These are phyloP conservation scores for Podiceps cristatus DNA, from an alignment of 2,113 vertebrate species.

Conservation along the genomic window DNA sequence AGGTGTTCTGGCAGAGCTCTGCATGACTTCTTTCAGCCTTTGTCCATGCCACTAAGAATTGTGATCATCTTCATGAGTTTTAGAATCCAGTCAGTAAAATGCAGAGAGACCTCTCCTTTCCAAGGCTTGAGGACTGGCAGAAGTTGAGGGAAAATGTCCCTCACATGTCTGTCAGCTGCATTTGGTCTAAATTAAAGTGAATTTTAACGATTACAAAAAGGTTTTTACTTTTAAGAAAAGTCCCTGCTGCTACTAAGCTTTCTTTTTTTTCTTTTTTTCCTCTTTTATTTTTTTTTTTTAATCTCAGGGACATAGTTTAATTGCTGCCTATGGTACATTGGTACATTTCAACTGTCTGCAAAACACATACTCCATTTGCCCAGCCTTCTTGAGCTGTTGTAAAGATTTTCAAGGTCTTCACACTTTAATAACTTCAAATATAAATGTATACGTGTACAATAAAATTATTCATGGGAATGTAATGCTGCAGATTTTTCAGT, in stretches of 20 bases:
- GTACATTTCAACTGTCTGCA: neutral
- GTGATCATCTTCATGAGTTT: neutral
- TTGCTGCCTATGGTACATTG: neutral
- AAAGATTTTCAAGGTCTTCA: neutral
- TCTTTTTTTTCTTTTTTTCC: neutral
- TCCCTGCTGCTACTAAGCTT: neutral
- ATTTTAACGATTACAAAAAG: neutral
- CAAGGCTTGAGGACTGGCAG: neutral
- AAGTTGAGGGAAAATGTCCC: neutral
- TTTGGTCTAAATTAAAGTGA: neutral
- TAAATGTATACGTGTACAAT: neutral
- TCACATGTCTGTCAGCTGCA: neutral
- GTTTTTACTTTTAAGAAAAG: neutral
- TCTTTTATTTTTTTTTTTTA: neutral
- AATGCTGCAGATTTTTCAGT: neutral
- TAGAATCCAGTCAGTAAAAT: neutral
- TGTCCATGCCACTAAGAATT: neutral
- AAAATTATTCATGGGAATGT: neutral
- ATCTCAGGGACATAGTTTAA: neutral
- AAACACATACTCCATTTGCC: neutral
- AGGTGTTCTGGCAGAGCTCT: neutral
- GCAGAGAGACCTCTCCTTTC: neutral
- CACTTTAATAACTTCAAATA: neutral
- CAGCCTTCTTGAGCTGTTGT: neutral
- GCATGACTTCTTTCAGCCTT: neutral